These are phyloP conservation scores for Coreoperca whiteheadi DNA, from an alignment of 2,113 vertebrate species.

Conservation along the genomic window DNA sequence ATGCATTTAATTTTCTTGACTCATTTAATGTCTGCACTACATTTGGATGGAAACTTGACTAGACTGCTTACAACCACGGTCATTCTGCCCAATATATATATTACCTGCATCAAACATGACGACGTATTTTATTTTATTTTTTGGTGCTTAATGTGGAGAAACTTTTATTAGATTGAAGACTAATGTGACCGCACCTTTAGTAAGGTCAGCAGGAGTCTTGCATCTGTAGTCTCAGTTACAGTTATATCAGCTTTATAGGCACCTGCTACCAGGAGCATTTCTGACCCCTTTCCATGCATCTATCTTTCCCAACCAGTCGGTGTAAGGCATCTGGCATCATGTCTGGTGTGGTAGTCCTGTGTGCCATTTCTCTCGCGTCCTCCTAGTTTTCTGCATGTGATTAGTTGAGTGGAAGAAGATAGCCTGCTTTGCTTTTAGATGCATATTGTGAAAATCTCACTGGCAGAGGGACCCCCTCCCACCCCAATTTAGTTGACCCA, in stretches of 20 bases:
- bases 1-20: not conserved
- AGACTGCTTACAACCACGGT: too few species aligned
- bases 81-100: not conserved
- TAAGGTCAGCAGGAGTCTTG: not conserved
- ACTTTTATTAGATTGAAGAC: not conserved
- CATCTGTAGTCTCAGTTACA: not conserved
- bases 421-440: constrained; percentile 48
- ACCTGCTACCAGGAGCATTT: constrained; percentile 2
- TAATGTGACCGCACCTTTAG: constrained; percentile 38
- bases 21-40: not conserved
- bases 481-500: not conserved
- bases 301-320: not conserved
- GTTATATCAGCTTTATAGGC: not conserved
- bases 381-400: not conserved
- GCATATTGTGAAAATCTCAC: constrained; percentile 55
- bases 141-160: not conserved
- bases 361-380: not conserved
- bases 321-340: not conserved
- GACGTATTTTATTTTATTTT: too few species aligned
- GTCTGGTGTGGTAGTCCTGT: not conserved
- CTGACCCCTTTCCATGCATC: constrained; percentile 8
- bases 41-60: not conserved
- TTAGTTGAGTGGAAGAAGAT: constrained; percentile 1
- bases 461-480: not conserved
- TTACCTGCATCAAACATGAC: not conserved